phyloP scores from a whole-genome alignment of 2,113 vertebrate species.

The Oncorhynchus mykiss region DNA sequence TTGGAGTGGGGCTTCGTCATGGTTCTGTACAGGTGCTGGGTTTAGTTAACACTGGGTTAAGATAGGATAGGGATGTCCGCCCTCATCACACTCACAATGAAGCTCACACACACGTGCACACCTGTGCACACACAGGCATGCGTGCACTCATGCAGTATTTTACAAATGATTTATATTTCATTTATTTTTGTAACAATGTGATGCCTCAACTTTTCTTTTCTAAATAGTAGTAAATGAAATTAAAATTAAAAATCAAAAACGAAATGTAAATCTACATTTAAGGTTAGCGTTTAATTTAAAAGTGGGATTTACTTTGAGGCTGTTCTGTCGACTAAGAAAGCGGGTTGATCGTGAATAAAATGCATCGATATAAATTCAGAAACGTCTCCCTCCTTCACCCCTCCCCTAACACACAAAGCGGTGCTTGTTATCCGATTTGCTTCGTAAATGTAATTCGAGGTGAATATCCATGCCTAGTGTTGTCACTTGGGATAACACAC shows the following conservation, averaged over 20 bases:
- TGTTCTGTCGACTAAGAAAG: not conserved
- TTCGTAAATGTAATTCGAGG: conserved; percentile 71
- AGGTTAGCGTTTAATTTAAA: too few relatives aligned
- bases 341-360: conserved; percentile 4
- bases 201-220: too few relatives aligned
- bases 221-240: too few relatives aligned
- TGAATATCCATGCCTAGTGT: conserved; percentile 77
- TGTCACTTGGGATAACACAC: conserved; percentile 84
- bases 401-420: not conserved
- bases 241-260: too few relatives aligned
- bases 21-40: conserved; percentile 76
- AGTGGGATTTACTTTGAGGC: too few relatives aligned
- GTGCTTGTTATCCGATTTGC: conserved; percentile 34
- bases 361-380: conserved; percentile 24
- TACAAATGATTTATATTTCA: too few relatives aligned
- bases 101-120: conserved; percentile 30
- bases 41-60: conserved; percentile 66
- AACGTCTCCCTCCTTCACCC: conserved; percentile 3
- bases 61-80: too few relatives aligned
- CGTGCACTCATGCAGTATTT: too few relatives aligned
- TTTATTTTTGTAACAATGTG: too few relatives aligned
- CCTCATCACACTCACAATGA: too few relatives aligned
- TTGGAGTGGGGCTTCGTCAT: conserved; percentile 86
- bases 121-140: not conserved
- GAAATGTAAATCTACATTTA: too few relatives aligned